Evolutionary conservation across 2,797 vertebrate genomes (phyloP).

Genomic region (Sparus aurata): DNA sequence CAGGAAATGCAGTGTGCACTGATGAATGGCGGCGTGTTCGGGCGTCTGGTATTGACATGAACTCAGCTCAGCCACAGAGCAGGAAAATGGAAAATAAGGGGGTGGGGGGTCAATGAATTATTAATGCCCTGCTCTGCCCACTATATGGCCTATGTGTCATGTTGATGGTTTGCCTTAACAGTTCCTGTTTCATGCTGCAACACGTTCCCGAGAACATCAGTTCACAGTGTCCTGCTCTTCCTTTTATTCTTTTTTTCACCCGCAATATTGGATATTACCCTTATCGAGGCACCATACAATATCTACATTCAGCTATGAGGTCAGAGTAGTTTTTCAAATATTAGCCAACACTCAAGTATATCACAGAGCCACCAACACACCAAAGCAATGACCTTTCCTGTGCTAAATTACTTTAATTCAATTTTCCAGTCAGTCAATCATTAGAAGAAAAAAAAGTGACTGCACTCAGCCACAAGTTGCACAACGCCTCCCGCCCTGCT

Average conservation of each 20-base stretch:
- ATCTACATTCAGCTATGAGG: slow-evolving; percentile 51
- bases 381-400: slow-evolving; percentile 50
- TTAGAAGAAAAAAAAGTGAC: slow-evolving; percentile 36
- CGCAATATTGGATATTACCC: not conserved
- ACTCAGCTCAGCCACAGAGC: slow-evolving; percentile 52
- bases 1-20: slow-evolving; percentile 35
- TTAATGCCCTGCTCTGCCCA: slow-evolving; percentile 69
- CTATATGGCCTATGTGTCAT: slow-evolving; percentile 71
- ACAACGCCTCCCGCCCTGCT: not conserved
- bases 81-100: slow-evolving; percentile 62
- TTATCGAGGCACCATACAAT: slow-evolving; percentile 16
- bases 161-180: slow-evolving; percentile 55
- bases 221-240: not conserved
- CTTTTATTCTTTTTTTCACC: not conserved
- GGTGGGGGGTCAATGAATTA: slow-evolving; percentile 70
- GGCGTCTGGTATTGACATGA: slow-evolving; percentile 61
- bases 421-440: slow-evolving; percentile 59
- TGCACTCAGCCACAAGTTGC: slow-evolving; percentile 6
- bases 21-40: slow-evolving; percentile 51
- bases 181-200: slow-evolving; percentile 49
- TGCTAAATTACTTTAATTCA: slow-evolving; percentile 57
- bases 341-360: slow-evolving; percentile 13
- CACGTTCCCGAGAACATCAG: slow-evolving; percentile 35
- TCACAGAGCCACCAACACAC: slow-evolving; percentile 23
- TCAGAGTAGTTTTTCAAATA: slow-evolving; percentile 46